Evolutionary conservation across 1,140 invertebrate species (phyloP).

Genomic region (Sycobia sp.): DNA sequence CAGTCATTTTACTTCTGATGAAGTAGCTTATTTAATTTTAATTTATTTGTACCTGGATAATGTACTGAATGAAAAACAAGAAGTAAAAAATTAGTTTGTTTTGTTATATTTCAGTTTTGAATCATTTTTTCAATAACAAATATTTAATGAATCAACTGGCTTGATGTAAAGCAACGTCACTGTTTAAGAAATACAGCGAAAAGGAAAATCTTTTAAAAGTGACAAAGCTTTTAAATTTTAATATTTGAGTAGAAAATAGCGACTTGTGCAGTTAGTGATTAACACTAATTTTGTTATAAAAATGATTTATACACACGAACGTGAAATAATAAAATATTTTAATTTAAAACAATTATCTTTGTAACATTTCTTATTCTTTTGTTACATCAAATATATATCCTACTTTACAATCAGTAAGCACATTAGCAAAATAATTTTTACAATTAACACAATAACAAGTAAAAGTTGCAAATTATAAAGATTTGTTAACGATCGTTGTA

Average conservation of each 20-base stretch:
- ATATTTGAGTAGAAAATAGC: slow-evolving; percentile 33
- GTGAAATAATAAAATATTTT: slow-evolving; percentile 52
- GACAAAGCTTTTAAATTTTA: slow-evolving; percentile 23
- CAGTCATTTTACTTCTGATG: slow-evolving; percentile 20
- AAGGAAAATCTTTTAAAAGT: slow-evolving; percentile 2
- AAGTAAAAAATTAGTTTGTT: slow-evolving; percentile 5
- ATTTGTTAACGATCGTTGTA: background rate
- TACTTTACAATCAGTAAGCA: slow-evolving; percentile 18
- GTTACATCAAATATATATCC: slow-evolving; percentile 6
- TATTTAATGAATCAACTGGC: slow-evolving; percentile 31
- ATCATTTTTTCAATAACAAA: slow-evolving; percentile 24
- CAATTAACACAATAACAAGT: slow-evolving; percentile 11
- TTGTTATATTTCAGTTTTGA: slow-evolving; percentile 18
- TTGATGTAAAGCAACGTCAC: slow-evolving; percentile 3
- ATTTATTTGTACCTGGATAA: slow-evolving; percentile 27
- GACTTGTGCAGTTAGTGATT: slow-evolving; percentile 36
- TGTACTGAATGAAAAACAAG: slow-evolving; percentile 8
- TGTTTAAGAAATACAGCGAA: slow-evolving; percentile 13
- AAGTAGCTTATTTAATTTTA: slow-evolving; percentile 26
- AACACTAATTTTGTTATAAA: slow-evolving; percentile 39
- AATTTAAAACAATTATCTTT: slow-evolving; percentile 44
- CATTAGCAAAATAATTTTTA: slow-evolving; percentile 17
- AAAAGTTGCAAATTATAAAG: background rate
- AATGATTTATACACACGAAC: slow-evolving; percentile 47
- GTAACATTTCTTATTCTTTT: slow-evolving; percentile 19